Conservation (phyloP, 1,140 invertebrate species). For the Lithobius niger region DNA sequence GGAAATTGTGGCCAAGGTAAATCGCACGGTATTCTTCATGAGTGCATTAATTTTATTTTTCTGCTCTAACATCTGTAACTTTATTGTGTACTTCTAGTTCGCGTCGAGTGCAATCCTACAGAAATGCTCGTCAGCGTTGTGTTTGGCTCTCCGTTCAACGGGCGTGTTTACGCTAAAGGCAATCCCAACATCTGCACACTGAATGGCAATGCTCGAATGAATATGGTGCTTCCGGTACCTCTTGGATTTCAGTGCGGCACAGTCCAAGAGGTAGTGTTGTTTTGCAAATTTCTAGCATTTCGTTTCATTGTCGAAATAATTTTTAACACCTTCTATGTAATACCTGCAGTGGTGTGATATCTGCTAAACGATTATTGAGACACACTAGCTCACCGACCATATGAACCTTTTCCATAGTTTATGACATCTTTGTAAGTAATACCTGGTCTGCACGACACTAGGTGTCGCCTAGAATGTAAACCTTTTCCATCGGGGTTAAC, state of each 20-base stretch:
- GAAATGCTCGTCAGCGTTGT: slow-evolving; percentile 39
- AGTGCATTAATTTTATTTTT: background rate
- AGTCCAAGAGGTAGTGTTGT: slow-evolving; percentile 29
- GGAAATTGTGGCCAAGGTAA: slow-evolving; percentile 37
- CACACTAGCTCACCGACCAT: background rate
- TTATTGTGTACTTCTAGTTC: too few species aligned
- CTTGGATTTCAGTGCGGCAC: slow-evolving; percentile 37
- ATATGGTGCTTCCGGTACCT: slow-evolving; percentile 35
- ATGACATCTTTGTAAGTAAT: too few species aligned
- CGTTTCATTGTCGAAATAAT: background rate
- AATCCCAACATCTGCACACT: slow-evolving; percentile 29
- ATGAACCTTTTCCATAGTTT: too few species aligned
- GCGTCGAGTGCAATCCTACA: slow-evolving; percentile 38
- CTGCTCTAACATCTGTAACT: background rate
- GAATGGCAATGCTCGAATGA: slow-evolving; percentile 35
- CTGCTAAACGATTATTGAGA: background rate
- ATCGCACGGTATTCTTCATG: background rate
- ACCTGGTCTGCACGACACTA: too few species aligned
- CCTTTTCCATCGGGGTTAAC: too few species aligned
- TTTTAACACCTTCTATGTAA: background rate
- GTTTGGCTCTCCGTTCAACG: slow-evolving; percentile 37
- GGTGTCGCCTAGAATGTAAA: too few species aligned
- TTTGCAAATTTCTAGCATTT: background rate
- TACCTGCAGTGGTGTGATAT: background rate
- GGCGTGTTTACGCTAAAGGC: slow-evolving; percentile 39